Percentiles rank a stretch among this genome's conserved stretches.
phyloP scores from a whole-genome alignment of 1,140 invertebrate genomes.

The Sitophilus oryzae region DNA sequence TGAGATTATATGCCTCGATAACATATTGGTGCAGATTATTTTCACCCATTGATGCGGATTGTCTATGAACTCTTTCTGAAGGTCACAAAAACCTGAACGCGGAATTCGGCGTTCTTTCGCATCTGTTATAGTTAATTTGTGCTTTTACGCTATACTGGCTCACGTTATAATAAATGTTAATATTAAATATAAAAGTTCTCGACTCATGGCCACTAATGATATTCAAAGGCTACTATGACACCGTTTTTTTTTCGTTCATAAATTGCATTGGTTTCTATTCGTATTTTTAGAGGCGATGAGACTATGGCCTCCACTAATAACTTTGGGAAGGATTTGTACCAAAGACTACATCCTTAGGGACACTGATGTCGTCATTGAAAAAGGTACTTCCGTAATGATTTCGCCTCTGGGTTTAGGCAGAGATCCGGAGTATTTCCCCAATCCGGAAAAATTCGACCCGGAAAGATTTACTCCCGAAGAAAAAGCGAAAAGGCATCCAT shows the following conservation, averaged over 20 bases:
- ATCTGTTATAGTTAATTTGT: too few relatives aligned
- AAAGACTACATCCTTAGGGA: conserved; percentile 52
- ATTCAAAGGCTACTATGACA: too few relatives aligned
- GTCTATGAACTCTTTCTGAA: too few relatives aligned
- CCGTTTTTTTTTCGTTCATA: not conserved
- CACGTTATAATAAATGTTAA: too few relatives aligned
- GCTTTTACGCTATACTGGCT: too few relatives aligned
- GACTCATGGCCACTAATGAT: too few relatives aligned
- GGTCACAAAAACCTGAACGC: too few relatives aligned
- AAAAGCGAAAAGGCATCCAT: conserved; percentile 36
- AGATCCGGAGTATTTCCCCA: conserved; percentile 50
- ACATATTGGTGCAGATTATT: too few relatives aligned
- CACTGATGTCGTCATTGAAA: conserved; percentile 51
- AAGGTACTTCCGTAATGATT: conserved; percentile 56
- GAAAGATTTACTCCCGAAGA: conserved; percentile 49
- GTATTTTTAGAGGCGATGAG: conserved; percentile 56
- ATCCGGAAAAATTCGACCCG: conserved; percentile 57
- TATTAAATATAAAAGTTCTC: too few relatives aligned
- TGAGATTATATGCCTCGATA: too few relatives aligned
- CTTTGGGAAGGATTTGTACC: conserved; percentile 51
- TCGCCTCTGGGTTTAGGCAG: conserved; percentile 57
- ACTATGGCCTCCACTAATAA: conserved; percentile 55
- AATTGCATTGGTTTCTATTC: not conserved
- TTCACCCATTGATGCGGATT: too few relatives aligned
- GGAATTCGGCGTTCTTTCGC: too few relatives aligned